These are phyloP conservation scores for Stenurella melanura DNA, from an alignment of 2,888 invertebrate genomes.

Conservation along the genomic window DNA sequence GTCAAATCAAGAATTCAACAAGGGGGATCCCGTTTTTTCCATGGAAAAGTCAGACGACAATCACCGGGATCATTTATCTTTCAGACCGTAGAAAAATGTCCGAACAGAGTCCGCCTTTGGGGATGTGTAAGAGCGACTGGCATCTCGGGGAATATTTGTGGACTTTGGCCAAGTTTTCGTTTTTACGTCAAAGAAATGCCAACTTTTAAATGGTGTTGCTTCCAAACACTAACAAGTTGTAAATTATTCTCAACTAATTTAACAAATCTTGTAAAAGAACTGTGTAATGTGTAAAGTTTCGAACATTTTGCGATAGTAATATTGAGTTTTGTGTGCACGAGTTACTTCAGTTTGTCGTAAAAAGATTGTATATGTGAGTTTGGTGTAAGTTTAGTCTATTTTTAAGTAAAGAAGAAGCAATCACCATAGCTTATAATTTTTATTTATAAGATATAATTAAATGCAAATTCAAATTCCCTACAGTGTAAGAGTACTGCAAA, in stretches of 20 bases:
- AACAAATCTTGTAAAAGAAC: slow-evolving; percentile 9
- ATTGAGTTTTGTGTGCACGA: slow-evolving; percentile 1
- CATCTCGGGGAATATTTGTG: slow-evolving; percentile 17
- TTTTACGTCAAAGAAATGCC: slow-evolving; percentile 5
- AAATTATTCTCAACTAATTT: slow-evolving; percentile 14
- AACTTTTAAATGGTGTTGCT: slow-evolving; percentile 7
- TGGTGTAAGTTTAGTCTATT: neutral
- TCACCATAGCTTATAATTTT: too few relatives aligned
- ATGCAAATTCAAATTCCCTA: too few relatives aligned
- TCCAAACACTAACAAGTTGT: neutral
- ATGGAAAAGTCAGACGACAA: slow-evolving; percentile 39
- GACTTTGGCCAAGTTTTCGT: slow-evolving; percentile 19
- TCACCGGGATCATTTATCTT: slow-evolving; percentile 38
- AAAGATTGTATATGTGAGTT: slow-evolving; percentile 6
- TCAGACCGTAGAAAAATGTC: slow-evolving; percentile 20
- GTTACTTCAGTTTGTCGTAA: neutral
- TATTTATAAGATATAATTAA: too few relatives aligned
- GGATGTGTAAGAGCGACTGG: slow-evolving; percentile 9
- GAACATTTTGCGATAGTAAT: neutral
- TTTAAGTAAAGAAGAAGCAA: neutral
- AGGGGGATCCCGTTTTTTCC: slow-evolving; percentile 38
- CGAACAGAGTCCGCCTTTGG: slow-evolving; percentile 22
- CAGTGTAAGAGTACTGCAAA: too few relatives aligned
- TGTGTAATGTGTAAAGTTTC: slow-evolving; percentile 11
- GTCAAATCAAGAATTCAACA: slow-evolving; percentile 39